A percentile compares a stretch with the other conserved stretches of the same genome.
Evolutionary conservation across 2,888 invertebrate species (phyloP).

Genomic region (Apantesis nais): DNA sequence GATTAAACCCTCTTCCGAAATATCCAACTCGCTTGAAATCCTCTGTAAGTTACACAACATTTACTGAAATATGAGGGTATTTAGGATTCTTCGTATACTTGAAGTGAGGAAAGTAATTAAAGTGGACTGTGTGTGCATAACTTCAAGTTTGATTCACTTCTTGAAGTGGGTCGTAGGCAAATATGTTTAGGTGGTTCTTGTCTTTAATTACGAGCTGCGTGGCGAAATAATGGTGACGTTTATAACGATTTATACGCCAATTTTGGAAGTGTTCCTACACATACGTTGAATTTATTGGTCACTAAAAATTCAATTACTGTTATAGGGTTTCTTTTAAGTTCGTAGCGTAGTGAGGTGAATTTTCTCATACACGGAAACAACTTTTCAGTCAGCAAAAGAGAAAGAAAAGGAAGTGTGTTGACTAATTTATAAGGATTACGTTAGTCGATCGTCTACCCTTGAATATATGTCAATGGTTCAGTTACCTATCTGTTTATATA

Average conservation of each 20-base stretch:
- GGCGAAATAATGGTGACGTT: conserved; percentile 22
- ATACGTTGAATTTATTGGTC: conserved; percentile 15
- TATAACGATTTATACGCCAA: conserved; percentile 34
- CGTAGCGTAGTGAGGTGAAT: background rate
- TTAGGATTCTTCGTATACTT: conserved; percentile 42
- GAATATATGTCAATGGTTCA: background rate
- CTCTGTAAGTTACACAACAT: conserved; percentile 22
- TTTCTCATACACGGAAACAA: background rate
- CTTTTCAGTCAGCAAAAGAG: no score
- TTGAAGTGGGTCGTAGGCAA: conserved; percentile 33
- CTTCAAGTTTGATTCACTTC: conserved; percentile 46
- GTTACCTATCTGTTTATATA: background rate
- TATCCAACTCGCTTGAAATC: conserved; percentile 30
- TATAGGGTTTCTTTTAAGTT: background rate
- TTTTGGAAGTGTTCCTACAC: conserved; percentile 19
- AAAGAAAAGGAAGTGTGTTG: background rate
- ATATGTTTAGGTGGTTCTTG: conserved; percentile 45
- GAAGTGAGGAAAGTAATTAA: conserved; percentile 43
- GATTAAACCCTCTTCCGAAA: conserved; percentile 42
- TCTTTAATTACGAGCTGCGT: conserved; percentile 37
- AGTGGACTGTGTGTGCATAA: conserved; percentile 25
- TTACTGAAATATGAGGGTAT: conserved; percentile 35
- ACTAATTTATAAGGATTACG: background rate
- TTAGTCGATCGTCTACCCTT: background rate
- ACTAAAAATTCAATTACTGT: background rate